Percentiles rank a stretch among this genome's conserved stretches.
Conservation (phyloP, 2,113 vertebrate genomes). For the Paramisgurnus dabryanus region DNA sequence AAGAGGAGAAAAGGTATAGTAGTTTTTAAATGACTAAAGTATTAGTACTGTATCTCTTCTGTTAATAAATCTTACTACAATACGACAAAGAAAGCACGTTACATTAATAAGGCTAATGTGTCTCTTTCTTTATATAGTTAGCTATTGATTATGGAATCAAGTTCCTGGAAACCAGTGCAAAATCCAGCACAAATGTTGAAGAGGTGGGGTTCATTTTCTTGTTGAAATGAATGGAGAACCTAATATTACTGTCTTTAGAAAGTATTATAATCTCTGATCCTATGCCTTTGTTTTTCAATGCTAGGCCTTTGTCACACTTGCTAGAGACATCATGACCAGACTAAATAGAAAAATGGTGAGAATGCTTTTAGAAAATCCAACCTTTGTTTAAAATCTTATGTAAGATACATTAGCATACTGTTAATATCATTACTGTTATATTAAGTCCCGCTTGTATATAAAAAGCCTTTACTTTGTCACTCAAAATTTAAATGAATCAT, state of each 20-base stretch:
- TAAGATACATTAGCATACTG: not conserved
- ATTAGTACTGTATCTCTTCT: not conserved
- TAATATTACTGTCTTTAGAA: not conserved
- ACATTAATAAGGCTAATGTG: not conserved
- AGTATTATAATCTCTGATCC: not conserved
- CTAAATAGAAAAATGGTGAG: conserved; percentile 97
- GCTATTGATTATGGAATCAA: conserved; percentile 98
- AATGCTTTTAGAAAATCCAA: not conserved
- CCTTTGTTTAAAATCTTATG: not conserved
- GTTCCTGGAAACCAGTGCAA: conserved; percentile 96
- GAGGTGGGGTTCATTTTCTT: conserved; percentile 79
- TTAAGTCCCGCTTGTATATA: not conserved
- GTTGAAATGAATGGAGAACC: not conserved
- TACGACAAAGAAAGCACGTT: not conserved
- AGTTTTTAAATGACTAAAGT: not conserved
- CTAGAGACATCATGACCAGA: conserved; percentile 94
- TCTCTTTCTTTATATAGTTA: conserved; percentile 75
- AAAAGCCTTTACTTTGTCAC: not conserved
- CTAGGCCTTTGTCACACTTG: conserved; percentile 94
- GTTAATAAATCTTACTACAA: not conserved
- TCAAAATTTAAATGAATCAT: not conserved
- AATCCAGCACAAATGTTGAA: conserved; percentile 95
- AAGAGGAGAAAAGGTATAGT: conserved; percentile 88
- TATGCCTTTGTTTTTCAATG: conserved; percentile 26
- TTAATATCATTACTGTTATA: not conserved